phyloP scores from a whole-genome alignment of 2,113 vertebrate species.

The Notothenia rossii region DNA sequence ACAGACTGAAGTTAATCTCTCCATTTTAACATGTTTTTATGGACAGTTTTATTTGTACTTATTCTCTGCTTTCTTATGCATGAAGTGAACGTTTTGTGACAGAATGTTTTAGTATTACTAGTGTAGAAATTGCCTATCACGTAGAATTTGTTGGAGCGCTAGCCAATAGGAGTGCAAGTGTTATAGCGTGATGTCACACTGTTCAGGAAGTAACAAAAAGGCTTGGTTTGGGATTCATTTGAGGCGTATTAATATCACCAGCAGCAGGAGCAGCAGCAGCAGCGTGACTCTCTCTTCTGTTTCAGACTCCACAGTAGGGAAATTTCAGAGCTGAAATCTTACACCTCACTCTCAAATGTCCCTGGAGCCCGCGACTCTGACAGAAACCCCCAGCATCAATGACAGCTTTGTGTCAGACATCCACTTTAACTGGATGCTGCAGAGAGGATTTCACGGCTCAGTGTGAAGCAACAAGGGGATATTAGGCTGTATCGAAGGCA shows the following conservation, averaged over 20 bases:
- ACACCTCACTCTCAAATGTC: slow-evolving; percentile 66
- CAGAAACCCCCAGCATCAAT: slow-evolving; percentile 41
- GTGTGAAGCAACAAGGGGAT: neutral
- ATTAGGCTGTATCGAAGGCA: neutral
- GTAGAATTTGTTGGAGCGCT: too few species aligned
- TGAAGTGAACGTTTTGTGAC: too few species aligned
- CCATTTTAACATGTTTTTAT: too few species aligned
- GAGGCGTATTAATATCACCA: too few species aligned
- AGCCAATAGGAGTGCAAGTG: too few species aligned
- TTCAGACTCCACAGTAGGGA: neutral
- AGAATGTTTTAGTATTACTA: too few species aligned
- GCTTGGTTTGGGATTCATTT: too few species aligned
- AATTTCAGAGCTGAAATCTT: slow-evolving; percentile 42
- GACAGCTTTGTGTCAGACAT: slow-evolving; percentile 38
- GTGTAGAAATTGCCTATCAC: too few species aligned
- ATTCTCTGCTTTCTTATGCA: too few species aligned
- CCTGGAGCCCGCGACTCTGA: slow-evolving; percentile 8
- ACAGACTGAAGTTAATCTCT: neutral
- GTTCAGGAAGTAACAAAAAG: too few species aligned
- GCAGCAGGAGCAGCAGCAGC: neutral
- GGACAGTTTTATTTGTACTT: too few species aligned
- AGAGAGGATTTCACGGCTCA: neutral
- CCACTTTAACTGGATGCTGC: slow-evolving; percentile 5
- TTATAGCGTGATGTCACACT: too few species aligned
- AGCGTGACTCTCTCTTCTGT: neutral